Conservation (phyloP, 2,113 vertebrate species). For the Bungarus multicinctus region DNA sequence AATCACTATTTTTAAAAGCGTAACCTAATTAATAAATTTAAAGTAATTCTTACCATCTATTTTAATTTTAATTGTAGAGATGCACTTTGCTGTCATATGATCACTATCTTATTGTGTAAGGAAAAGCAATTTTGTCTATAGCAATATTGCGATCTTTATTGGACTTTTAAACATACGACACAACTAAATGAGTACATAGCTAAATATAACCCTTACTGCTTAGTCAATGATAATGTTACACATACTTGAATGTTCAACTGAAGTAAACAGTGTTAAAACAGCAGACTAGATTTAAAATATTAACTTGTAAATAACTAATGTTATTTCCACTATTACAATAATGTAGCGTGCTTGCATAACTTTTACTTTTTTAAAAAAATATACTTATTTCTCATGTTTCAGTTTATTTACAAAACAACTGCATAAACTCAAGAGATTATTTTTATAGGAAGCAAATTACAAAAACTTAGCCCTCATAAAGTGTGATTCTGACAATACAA, state of each 20-base stretch:
- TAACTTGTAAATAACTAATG: background rate
- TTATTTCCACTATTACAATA: background rate
- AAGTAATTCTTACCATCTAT: background rate
- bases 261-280: background rate
- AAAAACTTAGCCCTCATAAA: background rate
- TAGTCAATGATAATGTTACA: slow-evolving; percentile 10
- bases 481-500: background rate
- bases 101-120: background rate
- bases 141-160: slow-evolving; percentile 8
- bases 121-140: slow-evolving; percentile 2
- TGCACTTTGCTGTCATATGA: background rate
- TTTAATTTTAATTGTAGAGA: background rate
- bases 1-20: background rate
- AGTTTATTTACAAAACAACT: background rate
- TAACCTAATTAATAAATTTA: background rate
- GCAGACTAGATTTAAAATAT: background rate
- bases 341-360: background rate
- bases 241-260: slow-evolving; percentile 3
- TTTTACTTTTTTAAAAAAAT: background rate
- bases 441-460: background rate
- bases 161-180: slow-evolving; percentile 17
- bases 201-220: slow-evolving; percentile 7
- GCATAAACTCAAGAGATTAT: background rate
- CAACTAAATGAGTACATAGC: background rate
- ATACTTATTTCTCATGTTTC: background rate